Base-by-base conservation (phyloP, 1,140 invertebrate species). In the Habropoda laboriosa region DNA sequence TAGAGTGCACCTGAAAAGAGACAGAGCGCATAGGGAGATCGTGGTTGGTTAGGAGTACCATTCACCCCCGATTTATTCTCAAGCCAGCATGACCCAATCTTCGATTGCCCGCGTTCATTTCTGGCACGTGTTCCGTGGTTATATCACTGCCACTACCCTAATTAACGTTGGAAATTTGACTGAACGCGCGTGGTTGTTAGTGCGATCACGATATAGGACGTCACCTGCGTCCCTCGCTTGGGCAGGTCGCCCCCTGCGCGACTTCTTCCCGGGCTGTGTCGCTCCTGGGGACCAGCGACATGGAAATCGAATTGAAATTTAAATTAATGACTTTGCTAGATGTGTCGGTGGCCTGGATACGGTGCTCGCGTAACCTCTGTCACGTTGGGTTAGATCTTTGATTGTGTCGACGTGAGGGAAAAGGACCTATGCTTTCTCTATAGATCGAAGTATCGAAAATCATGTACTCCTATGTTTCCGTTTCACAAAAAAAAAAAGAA, bases 221-320 rank as follows among this genome's bases (percentile, higher is more conserved):
- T 38, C 57, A 51, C 45, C 40, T 18, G 57, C 30, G 13, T 21
- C 7, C 21, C 21, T 42, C 32, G 18, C 57, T 42, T 40, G n/a
- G 24, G 8, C 3, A 35, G 3, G 27, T 55, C 18, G 10, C 16
- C 18, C 24, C 32, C 8, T 32, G n/a, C 6, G 16, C 42, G 32
- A 16, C 30, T 30, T 40, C 71, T 47, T 61, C 42, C 21, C 32
- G 30, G 13, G 24, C 1, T 16, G 3, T 8, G 3, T 21, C n/a
- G 21, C 18, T 55, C 24, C 49, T 24, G 12, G 21, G 51, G 42
- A 38, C 42, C 16, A 7, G 21, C 21, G 7, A 51, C 71, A 51
- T 51, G 71, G 58, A 64, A 27, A 74, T 64, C 58, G 71, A 74
- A 64, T 74, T 74, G 42, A 64, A 63, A 74, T 73, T 73, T 45